phyloP scores from a whole-genome alignment of 2,113 vertebrate genomes.

The Bagarius yarrelli region DNA sequence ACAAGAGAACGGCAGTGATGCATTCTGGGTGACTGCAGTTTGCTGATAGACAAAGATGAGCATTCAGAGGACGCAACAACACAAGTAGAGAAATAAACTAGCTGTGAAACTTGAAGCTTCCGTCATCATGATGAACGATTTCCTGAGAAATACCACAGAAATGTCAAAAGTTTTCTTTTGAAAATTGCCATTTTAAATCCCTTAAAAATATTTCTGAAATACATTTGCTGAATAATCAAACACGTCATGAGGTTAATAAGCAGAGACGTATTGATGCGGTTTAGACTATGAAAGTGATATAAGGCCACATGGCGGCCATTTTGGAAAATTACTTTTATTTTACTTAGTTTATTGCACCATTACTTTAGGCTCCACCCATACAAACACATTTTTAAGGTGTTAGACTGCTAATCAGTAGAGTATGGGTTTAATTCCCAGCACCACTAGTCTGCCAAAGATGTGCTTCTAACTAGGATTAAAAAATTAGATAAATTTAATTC shows the following conservation, averaged over 20 bases:
- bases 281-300: not conserved
- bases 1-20: slow-evolving; percentile 20
- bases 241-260: not conserved
- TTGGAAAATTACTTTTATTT: not conserved
- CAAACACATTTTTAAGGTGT: too few relatives aligned
- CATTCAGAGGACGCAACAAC: not conserved
- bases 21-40: not conserved
- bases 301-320: not conserved
- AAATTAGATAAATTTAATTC: too few relatives aligned
- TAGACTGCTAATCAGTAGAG: too few relatives aligned
- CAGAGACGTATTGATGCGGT: not conserved
- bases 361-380: not conserved
- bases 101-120: too few relatives aligned
- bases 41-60: slow-evolving; percentile 16
- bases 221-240: not conserved
- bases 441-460: too few relatives aligned
- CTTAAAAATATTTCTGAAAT: not conserved
- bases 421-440: too few relatives aligned
- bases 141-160: not conserved
- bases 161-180: not conserved
- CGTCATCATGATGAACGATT: not conserved
- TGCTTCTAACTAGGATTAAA: too few relatives aligned
- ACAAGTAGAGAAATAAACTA: not conserved
- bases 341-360: too few relatives aligned
- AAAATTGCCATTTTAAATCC: not conserved